phyloP scores from a whole-genome alignment of 1,140 invertebrate species.

The Eumeta japonica region DNA sequence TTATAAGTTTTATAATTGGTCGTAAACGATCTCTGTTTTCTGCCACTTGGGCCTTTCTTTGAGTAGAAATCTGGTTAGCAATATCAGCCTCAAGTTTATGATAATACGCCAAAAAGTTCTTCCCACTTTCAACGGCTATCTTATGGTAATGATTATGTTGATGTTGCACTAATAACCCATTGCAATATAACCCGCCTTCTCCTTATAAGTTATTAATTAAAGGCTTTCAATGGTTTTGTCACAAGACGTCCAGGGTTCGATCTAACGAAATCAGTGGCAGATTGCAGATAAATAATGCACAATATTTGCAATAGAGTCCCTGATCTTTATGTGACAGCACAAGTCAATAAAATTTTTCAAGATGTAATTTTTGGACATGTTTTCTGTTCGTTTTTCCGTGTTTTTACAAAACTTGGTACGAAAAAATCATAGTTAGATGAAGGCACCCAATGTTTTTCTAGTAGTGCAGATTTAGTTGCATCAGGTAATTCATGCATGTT shows the following conservation, averaged over 20 bases:
- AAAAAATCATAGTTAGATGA: neutral
- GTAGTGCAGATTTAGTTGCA: neutral
- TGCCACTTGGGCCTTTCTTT: neutral
- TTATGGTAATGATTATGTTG: slow-evolving; percentile 1
- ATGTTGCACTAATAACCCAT: slow-evolving; percentile 1
- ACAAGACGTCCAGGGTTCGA: slow-evolving; percentile 3
- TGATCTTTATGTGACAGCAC: slow-evolving; percentile 2
- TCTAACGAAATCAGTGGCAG: too few species aligned
- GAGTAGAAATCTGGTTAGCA: slow-evolving; percentile 2
- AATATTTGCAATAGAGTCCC: slow-evolving; percentile 3
- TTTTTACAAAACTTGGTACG: neutral
- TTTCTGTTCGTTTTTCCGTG: neutral
- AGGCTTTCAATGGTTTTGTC: neutral
- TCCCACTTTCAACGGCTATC: slow-evolving; percentile 2
- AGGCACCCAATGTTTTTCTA: slow-evolving; percentile 2
- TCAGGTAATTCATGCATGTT: neutral
- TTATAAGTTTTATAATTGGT: slow-evolving; percentile 3
- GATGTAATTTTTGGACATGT: slow-evolving; percentile 2
- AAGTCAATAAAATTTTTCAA: slow-evolving; percentile 1
- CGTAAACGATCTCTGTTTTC: slow-evolving; percentile 1
- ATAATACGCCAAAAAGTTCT: slow-evolving; percentile 2
- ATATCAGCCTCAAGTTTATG: slow-evolving; percentile 1
- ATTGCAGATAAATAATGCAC: slow-evolving; percentile 1
- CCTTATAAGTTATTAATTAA: slow-evolving; percentile 2
- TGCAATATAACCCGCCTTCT: too few species aligned